Base-by-base conservation (phyloP, 1,140 invertebrate genomes). In the Eriocheir sinensis region DNA sequence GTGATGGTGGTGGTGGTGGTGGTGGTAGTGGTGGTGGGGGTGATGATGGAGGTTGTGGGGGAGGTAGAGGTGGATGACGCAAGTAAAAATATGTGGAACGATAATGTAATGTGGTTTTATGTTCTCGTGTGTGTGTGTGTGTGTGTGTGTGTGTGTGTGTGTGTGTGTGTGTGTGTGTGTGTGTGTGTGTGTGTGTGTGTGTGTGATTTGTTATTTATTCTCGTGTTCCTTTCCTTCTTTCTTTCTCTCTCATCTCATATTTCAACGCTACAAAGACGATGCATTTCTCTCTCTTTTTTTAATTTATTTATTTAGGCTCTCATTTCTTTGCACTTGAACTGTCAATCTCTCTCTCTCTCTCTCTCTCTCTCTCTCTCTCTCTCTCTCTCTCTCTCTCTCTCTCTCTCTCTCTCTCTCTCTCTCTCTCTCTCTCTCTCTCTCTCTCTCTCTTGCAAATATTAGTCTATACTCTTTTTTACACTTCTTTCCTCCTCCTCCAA, bases 361-460 rank as follows among this genome's bases (percentile, higher is more conserved):
- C 83, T 38, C 40, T 86, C 40, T 86, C 83, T 38, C 83, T 17
- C 15, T 38, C 8, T 38, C 30, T n/a, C n/a, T 17, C 34, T 32
- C 34, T 41, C 34, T 34, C 83, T 86, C 32, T 34, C 32, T 86
- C 34, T 88, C 36, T 88, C 34, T 88, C 36, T 88, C 36, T 88
- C 36, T 32, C 36, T 32, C 36, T 32, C 40, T 44, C 9, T 41
- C 86, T 89, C 21, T 89, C 86, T 81, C 79, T 81, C 79, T 81
- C 79, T 81, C 79, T 81, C 79, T 81, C 79, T 81, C 79, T 81
- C 79, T 81, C 79, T 81, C 79, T 81, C 79, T 81, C 79, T 81
- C 79, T 12, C 8, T 32, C 36, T 88, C 15, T 21, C 36, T 30
- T n/a, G n/a, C n/a, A n/a, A n/a, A n/a, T n/a, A n/a, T n/a, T n/a